Evolutionary conservation across 2,797 vertebrate genomes (phyloP).

Genomic region (Danio jaintianensis): DNA sequence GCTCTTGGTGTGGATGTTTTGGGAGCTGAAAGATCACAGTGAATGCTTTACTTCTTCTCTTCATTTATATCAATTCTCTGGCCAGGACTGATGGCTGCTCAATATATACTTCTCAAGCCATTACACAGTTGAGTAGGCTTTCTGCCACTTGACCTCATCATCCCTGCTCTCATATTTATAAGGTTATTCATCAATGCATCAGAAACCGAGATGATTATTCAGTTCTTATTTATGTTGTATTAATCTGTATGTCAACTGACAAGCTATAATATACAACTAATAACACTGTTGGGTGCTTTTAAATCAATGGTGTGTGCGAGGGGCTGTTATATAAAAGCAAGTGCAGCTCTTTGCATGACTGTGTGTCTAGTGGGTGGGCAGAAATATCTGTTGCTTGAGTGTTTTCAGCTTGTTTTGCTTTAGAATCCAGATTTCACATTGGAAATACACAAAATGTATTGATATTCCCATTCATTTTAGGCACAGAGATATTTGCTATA

Average conservation of each 20-base stretch:
- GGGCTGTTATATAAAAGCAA: constrained; percentile 71
- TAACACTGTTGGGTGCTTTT: constrained; percentile 44
- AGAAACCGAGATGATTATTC: constrained; percentile 27
- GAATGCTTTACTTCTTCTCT: background rate
- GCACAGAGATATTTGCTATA: background rate
- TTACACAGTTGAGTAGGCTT: constrained; percentile 32
- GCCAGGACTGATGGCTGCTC: background rate
- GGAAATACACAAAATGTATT: background rate
- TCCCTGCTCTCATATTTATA: constrained; percentile 42
- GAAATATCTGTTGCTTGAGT: constrained; percentile 47
- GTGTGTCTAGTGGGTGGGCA: constrained; percentile 67
- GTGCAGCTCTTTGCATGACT: constrained; percentile 49
- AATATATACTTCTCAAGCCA: constrained; percentile 8
- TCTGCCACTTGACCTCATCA: constrained; percentile 28
- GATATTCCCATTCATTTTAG: background rate
- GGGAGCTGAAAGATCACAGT: background rate
- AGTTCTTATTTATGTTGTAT: constrained; percentile 36
- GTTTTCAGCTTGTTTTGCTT: constrained; percentile 44
- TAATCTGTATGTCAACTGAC: constrained; percentile 12
- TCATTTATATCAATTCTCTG: constrained; percentile 24
- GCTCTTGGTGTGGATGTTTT: background rate
- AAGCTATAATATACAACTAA: constrained; percentile 20
- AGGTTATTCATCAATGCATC: constrained; percentile 19
- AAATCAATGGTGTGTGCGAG: constrained; percentile 62
- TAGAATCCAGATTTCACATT: background rate